phyloP scores from a whole-genome alignment of 2,888 invertebrate genomes.

The Diarsia mendica region DNA sequence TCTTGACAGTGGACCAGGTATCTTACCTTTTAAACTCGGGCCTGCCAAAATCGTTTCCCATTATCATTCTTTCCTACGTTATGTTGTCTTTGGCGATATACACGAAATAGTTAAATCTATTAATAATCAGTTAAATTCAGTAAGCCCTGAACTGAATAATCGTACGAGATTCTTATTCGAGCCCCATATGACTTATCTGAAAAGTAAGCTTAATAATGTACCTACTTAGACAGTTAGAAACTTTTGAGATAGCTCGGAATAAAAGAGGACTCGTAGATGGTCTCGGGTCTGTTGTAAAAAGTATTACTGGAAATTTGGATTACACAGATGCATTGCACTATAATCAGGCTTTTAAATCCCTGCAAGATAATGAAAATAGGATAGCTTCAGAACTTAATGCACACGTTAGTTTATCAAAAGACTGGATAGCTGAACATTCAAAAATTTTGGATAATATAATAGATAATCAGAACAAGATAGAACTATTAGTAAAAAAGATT shows the following conservation, averaged over 20 bases:
- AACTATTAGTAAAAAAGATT: too few relatives aligned
- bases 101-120: background rate
- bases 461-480: too few relatives aligned
- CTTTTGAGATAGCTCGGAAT: background rate
- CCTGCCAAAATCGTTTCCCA: background rate
- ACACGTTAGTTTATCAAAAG: background rate
- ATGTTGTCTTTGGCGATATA: background rate
- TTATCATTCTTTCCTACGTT: background rate
- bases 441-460: too few relatives aligned
- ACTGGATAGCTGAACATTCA: too few relatives aligned
- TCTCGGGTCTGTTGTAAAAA: background rate
- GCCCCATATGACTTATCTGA: too few relatives aligned
- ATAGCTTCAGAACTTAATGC: background rate
- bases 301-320: too few relatives aligned
- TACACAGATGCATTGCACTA: too few relatives aligned
- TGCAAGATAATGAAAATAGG: background rate
- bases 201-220: background rate
- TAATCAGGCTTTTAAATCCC: background rate
- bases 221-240: background rate
- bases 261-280: background rate
- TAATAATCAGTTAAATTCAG: too few relatives aligned
- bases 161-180: too few relatives aligned
- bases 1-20: background rate
- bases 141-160: too few relatives aligned
- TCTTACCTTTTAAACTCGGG: background rate